Evolutionary conservation across 2,113 vertebrate species (phyloP).

Genomic region (Butorides virescens): DNA sequence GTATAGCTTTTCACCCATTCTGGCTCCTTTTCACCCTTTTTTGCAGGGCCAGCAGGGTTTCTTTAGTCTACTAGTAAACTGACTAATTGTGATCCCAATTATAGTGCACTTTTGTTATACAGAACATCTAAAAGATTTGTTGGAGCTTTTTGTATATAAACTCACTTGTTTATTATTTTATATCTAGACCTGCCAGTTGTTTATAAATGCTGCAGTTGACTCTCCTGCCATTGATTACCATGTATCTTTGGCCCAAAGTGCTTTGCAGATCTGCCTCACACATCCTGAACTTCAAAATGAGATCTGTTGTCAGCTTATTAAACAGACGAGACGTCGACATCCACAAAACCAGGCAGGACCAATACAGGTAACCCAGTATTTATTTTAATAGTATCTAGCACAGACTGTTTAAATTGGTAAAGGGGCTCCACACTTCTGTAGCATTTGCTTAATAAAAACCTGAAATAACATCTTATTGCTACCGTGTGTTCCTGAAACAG

Average conservation of each 20-base stretch:
- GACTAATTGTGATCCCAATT: background rate
- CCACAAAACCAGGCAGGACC: conserved; percentile 85
- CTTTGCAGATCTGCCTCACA: conserved; percentile 91
- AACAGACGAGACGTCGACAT: conserved; percentile 90
- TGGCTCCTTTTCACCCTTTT: background rate
- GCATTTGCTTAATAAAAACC: background rate
- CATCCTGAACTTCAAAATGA: conserved; percentile 97
- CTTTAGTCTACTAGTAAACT: background rate
- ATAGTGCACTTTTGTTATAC: background rate
- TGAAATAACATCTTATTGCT: background rate
- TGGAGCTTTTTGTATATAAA: background rate
- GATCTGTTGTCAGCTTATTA: conserved; percentile 96
- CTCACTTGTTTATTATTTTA: conserved; percentile 26
- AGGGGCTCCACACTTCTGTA: background rate
- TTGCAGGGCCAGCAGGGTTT: background rate
- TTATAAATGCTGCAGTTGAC: conserved; percentile 95
- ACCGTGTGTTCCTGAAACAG: background rate
- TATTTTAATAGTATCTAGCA: background rate
- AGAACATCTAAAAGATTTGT: background rate
- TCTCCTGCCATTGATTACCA: conserved; percentile 98
- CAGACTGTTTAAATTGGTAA: background rate
- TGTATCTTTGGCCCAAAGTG: conserved; percentile 95
- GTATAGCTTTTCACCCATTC: background rate
- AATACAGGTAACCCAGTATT: conserved; percentile 81
- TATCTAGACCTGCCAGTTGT: conserved; percentile 94